Evolutionary conservation across 2,888 invertebrate genomes (phyloP).

Genomic region (Thereva unica): DNA sequence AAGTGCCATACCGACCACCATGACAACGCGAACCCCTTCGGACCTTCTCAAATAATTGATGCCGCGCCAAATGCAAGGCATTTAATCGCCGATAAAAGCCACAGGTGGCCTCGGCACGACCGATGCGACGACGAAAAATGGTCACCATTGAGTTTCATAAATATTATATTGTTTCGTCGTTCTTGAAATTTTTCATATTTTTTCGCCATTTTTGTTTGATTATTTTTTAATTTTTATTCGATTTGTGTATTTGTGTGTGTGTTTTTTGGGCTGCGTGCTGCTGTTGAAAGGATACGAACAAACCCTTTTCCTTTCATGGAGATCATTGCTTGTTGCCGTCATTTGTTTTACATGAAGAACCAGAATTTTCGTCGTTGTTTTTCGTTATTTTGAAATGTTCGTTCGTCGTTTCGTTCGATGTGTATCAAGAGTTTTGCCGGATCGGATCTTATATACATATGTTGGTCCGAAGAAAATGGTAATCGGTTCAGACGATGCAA

Average conservation of each 20-base stretch:
- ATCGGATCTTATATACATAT: slow-evolving; percentile 13
- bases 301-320: background rate
- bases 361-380: slow-evolving; percentile 23
- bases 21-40: background rate
- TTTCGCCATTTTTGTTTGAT: slow-evolving; percentile 10
- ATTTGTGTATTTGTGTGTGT: too few relatives aligned
- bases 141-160: background rate
- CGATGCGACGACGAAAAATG: slow-evolving; percentile 14
- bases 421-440: background rate
- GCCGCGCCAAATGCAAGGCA: slow-evolving; percentile 33
- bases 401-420: too few relatives aligned
- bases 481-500: slow-evolving; percentile 16
- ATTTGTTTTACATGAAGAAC: slow-evolving; percentile 31
- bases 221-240: background rate
- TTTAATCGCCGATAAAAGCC: slow-evolving; percentile 34
- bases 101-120: slow-evolving; percentile 24
- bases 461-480: slow-evolving; percentile 11
- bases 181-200: background rate
- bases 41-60: slow-evolving; percentile 26
- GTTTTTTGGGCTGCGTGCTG: too few relatives aligned
- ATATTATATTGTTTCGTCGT: background rate
- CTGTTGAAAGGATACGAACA: too few relatives aligned
- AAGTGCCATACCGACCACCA: too few relatives aligned
- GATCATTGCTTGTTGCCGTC: slow-evolving; percentile 15
- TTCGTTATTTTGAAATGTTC: background rate